Base-by-base conservation (phyloP, 2,888 invertebrate genomes). In the Leucozona laternaria region DNA sequence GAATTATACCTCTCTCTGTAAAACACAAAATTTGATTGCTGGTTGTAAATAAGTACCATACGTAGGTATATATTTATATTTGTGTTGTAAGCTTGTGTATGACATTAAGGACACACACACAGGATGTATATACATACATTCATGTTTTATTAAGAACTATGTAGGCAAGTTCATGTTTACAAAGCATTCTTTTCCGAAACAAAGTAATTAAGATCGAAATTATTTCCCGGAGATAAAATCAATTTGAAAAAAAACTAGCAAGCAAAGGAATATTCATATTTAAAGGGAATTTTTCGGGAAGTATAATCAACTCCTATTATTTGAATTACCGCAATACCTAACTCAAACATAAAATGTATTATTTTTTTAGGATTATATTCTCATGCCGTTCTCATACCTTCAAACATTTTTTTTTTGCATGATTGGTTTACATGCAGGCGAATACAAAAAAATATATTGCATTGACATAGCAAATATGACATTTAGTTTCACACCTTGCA, bases 1-100 rank as follows among this genome's bases (percentile, higher is more conserved):
- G 40, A 15, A 8, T 22, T 40, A 15, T 37, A 15, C 37, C 37
- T 17, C 10, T 11, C 58, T 37, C 58, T 22, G 22, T 15, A 22
- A 22, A 60, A 60, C 22, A 60, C 37, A 25, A 60, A 60, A 60
- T 60, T 40, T 22, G 25, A 60, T 60, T 22, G 34, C 20, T 60
- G 22, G 15, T n/a, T 53, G 15, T 6, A 25, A 50, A 50, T 50
- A 50, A 2, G 22, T 6, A 50, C 43, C 10, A 22, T 48, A 22
- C 20, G n/a, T n/a, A n/a, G n/a, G n/a, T n/a, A 15, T 25, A 40
- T 0, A 28, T n/a, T n/a, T 55, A 31, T 31, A 5, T 31, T 34
- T 57, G 8, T 45, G 0, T 2, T 45, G 0, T 45, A 17, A 11
- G 53, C 8, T 15, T 8, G 7, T 3, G 17, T 8, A n/a, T 31